phyloP scores from a whole-genome alignment of 2,888 invertebrate genomes.

The Eupelmus urozonus region DNA sequence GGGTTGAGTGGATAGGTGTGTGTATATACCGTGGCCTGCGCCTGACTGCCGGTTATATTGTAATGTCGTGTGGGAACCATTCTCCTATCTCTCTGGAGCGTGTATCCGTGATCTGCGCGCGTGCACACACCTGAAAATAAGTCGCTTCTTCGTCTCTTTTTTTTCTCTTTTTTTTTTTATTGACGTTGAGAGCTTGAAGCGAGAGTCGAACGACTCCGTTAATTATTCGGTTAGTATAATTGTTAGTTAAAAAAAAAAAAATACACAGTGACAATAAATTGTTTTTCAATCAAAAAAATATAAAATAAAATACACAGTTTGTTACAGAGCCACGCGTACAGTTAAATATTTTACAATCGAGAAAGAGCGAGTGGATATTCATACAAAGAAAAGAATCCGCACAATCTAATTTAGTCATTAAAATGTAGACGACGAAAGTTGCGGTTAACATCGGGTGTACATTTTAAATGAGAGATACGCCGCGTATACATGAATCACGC shows the following conservation, averaged over 20 bases:
- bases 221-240: no score
- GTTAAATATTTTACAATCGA: no score
- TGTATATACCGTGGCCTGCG: not conserved
- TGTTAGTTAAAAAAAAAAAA: no score
- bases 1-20: no score
- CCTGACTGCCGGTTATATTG: slow-evolving; percentile 42
- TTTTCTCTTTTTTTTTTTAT: no score
- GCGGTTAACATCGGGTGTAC: slow-evolving; percentile 27
- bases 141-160: slow-evolving; percentile 26
- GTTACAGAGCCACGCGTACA: no score
- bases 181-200: no score
- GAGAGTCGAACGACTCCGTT: no score
- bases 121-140: slow-evolving; percentile 53
- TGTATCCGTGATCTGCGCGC: slow-evolving; percentile 46
- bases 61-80: slow-evolving; percentile 54
- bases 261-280: no score
- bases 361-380: no score
- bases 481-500: slow-evolving; percentile 37
- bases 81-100: slow-evolving; percentile 46
- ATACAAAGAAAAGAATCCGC: not conserved
- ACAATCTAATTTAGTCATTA: slow-evolving; percentile 13
- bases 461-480: slow-evolving; percentile 34
- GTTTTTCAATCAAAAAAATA: no score
- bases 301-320: no score
- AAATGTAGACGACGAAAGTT: slow-evolving; percentile 32